Conservation (phyloP, 2,113 vertebrate species). For the Amphiprion ocellaris region DNA sequence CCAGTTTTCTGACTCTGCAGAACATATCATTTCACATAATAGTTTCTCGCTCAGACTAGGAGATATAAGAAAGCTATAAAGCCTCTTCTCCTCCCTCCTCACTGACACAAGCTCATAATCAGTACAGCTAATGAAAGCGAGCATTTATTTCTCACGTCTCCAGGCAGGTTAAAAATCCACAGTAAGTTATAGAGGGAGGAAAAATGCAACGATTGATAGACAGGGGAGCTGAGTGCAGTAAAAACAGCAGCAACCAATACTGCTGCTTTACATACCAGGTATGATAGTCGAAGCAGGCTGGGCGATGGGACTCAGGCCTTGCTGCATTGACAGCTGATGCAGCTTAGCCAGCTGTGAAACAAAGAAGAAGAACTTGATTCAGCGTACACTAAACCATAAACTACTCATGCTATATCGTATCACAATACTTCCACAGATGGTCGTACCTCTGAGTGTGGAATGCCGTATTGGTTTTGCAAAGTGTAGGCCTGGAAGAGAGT, state of each 20-base stretch:
- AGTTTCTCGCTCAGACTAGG: conserved; percentile 42
- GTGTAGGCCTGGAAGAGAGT: conserved; percentile 90
- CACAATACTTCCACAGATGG: conserved; percentile 15
- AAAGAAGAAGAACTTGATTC: conserved; percentile 45
- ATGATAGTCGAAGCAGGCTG: conserved; percentile 85
- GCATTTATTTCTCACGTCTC: conserved; percentile 31
- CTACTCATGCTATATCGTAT: conserved; percentile 12
- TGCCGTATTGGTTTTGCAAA: conserved; percentile 94
- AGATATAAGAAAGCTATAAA: conserved; percentile 48
- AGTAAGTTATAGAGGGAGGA: conserved; percentile 20
- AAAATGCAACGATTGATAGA: neutral
- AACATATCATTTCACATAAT: conserved; percentile 67
- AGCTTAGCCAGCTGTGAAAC: conserved; percentile 90
- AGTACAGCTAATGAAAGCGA: conserved; percentile 31
- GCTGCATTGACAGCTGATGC: conserved; percentile 95
- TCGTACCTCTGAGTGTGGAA: conserved; percentile 94
- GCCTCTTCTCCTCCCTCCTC: conserved; percentile 36
- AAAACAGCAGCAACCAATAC: conserved; percentile 10
- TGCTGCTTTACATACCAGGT: conserved; percentile 85
- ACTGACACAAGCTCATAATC: conserved; percentile 57
- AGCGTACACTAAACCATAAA: conserved; percentile 14
- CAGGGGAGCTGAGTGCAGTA: neutral
- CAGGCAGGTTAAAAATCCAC: conserved; percentile 23
- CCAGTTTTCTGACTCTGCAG: conserved; percentile 48
- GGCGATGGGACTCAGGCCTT: conserved; percentile 87